Evolutionary conservation across 2,797 vertebrate species (phyloP), one percentile per base, ranked within the genome.

Genomic region (Selene dorsalis): DNA sequence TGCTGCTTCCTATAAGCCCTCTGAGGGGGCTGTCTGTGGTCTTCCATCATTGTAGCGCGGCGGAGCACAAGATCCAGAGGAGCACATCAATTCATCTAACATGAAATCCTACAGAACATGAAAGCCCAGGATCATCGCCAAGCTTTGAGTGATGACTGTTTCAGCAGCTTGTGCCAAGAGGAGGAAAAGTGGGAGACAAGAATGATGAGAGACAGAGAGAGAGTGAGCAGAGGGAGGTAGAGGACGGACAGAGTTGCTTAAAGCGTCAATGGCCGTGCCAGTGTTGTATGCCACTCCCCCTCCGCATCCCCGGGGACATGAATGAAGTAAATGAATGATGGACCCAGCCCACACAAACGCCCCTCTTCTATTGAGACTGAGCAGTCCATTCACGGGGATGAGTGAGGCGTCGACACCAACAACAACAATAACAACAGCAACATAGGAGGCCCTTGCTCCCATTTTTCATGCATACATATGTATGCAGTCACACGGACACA

Each of bases 291-390:
- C 83, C 90, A 91, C 90, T 79, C 90, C 93, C 85, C 87, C 84
- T 85, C 77, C 38, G 79, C 87, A 87, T 83, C 89, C 89, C 81
- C 59, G 22, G 79, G 84, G 85, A 89, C 84, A 65, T 92, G 89
- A 93, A 93, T 93, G 91, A 93, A 92, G 89, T 92, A 73, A 89
- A 90, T 94, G 92, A 94, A 94, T 93, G 92, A 93, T 92, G 91
- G 91, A 92, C 85, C 91, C 78, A 65, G 73, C 92, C 89, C 82
- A 92, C 92, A 93, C 84, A 92, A 90, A 92, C 89, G 77, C 89
- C 90, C 92, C 89, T 88, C 88, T 84, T 83, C 91, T 91, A 92
- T 93, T 90, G 89, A 94, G 91, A 73, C 86, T 73, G 4, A 82
- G 86, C 84, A 75, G 85, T 87, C 90, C 91, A 92, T 94, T 94